These are phyloP conservation scores for Pammene aurita DNA, from an alignment of 2,888 invertebrate species.

Conservation along the genomic window DNA sequence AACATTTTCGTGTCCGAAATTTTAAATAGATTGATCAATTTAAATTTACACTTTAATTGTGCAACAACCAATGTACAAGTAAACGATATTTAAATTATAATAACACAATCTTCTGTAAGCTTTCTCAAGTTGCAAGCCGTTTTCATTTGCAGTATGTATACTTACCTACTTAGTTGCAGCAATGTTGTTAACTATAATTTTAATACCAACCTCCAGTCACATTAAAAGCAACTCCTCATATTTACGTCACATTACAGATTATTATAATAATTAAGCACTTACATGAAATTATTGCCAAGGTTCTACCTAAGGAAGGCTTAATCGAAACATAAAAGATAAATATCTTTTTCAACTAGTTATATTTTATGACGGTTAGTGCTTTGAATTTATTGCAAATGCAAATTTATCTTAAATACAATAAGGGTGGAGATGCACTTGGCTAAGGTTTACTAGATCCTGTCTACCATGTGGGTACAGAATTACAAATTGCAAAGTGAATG, in stretches of 20 bases:
- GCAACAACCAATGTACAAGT: too few relatives aligned
- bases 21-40: too few relatives aligned
- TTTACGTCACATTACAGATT: slow-evolving; percentile 27
- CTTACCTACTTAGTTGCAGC: background rate
- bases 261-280: slow-evolving; percentile 35
- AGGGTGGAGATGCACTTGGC: slow-evolving; percentile 11
- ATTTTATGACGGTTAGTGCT: slow-evolving; percentile 26
- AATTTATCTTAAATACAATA: slow-evolving; percentile 27
- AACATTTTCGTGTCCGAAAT: too few relatives aligned
- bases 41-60: too few relatives aligned
- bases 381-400: slow-evolving; percentile 28
- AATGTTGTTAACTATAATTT: slow-evolving; percentile 10
- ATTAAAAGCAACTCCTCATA: slow-evolving; percentile 15
- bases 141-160: too few relatives aligned
- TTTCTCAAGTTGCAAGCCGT: too few relatives aligned
- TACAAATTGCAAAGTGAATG: too few relatives aligned
- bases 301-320: slow-evolving; percentile 11
- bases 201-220: slow-evolving; percentile 1
- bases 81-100: too few relatives aligned
- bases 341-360: slow-evolving; percentile 28
- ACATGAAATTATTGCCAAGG: slow-evolving; percentile 8
- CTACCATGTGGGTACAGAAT: too few relatives aligned
- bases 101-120: too few relatives aligned
- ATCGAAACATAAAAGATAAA: slow-evolving; percentile 22
- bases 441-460: background rate